These are phyloP conservation scores for Drosophila pseudoananassae DNA, from an alignment of 1,140 invertebrate species.

Conservation along the genomic window DNA sequence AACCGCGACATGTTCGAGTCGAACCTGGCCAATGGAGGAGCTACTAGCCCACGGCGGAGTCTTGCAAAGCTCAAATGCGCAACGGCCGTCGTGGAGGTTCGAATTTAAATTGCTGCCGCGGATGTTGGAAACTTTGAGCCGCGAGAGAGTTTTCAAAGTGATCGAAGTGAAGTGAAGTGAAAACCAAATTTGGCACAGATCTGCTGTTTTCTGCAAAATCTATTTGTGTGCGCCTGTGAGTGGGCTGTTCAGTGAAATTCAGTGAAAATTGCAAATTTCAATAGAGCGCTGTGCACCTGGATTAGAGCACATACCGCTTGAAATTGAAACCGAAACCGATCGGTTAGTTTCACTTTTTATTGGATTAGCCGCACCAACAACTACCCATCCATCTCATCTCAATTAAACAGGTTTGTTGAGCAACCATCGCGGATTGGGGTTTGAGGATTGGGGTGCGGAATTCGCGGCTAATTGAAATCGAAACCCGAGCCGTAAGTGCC, in stretches of 20 bases:
- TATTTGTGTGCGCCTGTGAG: constrained; percentile 15
- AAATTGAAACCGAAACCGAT: constrained; percentile 26
- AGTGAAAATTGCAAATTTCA: constrained; percentile 75
- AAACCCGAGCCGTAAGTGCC: constrained; percentile 36
- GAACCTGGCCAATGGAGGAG: constrained; percentile 31
- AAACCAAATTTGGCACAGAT: constrained; percentile 62
- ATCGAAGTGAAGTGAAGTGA: constrained; percentile 61
- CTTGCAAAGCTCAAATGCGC: constrained; percentile 64
- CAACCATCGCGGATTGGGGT: constrained; percentile 23
- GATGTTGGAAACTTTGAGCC: constrained; percentile 15
- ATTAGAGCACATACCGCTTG: constrained; percentile 65
- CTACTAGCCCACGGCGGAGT: constrained; percentile 28
- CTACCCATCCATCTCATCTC: constrained; percentile 15
- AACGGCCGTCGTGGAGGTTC: constrained; percentile 46
- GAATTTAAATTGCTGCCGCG: constrained; percentile 64
- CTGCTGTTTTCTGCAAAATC: constrained; percentile 14
- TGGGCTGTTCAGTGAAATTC: constrained; percentile 42
- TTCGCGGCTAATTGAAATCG: constrained; percentile 53
- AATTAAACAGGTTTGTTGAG: constrained; percentile 73
- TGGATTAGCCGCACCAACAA: constrained; percentile 70
- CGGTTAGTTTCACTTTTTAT: constrained; percentile 78
- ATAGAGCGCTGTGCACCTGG: constrained; percentile 63
- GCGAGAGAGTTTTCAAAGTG: constrained; percentile 57
- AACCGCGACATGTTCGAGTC: constrained; percentile 50
- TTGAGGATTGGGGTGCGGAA: constrained; percentile 12